phyloP scores from a whole-genome alignment of 2,113 vertebrate species.

The Pluvialis apricaria region DNA sequence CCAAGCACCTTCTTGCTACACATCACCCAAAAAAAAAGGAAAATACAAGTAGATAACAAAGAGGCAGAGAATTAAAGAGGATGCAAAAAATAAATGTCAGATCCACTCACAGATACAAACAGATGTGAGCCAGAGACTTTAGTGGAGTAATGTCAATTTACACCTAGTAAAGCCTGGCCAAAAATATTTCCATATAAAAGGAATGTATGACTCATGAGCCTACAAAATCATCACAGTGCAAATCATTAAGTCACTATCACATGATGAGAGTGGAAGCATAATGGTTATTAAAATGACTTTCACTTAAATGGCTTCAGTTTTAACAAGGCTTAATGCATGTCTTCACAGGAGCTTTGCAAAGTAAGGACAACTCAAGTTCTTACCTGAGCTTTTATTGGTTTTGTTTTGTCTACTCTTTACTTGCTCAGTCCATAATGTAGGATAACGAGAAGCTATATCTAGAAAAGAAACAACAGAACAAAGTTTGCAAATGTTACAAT shows the following conservation, averaged over 20 bases:
- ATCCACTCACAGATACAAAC: not conserved
- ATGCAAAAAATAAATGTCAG: not conserved
- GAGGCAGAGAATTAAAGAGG: not conserved
- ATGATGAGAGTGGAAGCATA: not conserved
- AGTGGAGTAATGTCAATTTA: not conserved
- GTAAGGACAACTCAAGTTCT: not conserved
- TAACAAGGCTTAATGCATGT: not conserved
- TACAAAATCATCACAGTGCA: not conserved
- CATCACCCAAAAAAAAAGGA: not conserved
- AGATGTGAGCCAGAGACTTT: not conserved
- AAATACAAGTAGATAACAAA: not conserved
- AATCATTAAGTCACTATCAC: not conserved
- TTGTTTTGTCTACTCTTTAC: constrained; percentile 95
- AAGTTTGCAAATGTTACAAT: not conserved
- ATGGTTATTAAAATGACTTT: not conserved
- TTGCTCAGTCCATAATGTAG: constrained; percentile 94
- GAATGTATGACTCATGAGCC: fast-evolving
- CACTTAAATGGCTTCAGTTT: not conserved
- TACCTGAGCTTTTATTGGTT: constrained; percentile 90
- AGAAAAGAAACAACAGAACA: not conserved
- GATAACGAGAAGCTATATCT: constrained; percentile 93
- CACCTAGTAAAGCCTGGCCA: not conserved
- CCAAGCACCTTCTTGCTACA: not conserved
- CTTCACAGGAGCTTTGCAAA: not conserved
- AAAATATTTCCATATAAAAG: not conserved